Evolutionary conservation across 92 coral and sea anemone genomes (phyloP).

Genomic region (Ricordea florida): DNA sequence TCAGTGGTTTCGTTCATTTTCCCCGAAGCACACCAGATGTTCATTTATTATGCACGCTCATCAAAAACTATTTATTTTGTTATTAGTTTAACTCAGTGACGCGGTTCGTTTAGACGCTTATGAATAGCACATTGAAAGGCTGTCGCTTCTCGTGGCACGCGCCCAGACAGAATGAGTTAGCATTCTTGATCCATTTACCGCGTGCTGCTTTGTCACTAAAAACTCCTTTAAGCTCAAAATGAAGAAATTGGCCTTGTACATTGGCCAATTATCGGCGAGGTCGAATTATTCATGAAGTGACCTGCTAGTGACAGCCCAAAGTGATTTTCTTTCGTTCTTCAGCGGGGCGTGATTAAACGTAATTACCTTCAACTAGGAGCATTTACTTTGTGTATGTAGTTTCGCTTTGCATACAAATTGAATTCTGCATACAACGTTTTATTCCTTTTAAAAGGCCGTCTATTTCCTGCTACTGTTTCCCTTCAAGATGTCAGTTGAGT

Average conservation of each 20-base stretch:
- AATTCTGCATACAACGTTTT: neutral
- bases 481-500: neutral
- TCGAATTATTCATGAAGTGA: neutral
- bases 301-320: neutral
- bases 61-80: conserved; percentile 72
- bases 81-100: conserved; percentile 76
- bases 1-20: conserved; percentile 10
- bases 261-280: conserved; percentile 8
- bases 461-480: neutral
- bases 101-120: conserved; percentile 58
- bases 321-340: conserved; percentile 24
- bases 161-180: conserved; percentile 36
- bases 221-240: conserved; percentile 4
- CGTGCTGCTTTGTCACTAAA: neutral
- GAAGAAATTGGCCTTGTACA: neutral
- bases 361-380: conserved; percentile 38
- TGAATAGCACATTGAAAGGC: conserved; percentile 26
- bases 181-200: conserved; percentile 6
- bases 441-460: neutral
- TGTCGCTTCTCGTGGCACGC: conserved; percentile 54
- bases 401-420: conserved; percentile 32
- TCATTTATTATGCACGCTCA: conserved; percentile 69
- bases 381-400: conserved; percentile 5
- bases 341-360: conserved; percentile 34
- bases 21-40: conserved; percentile 64